phyloP scores from a whole-genome alignment of 2,113 vertebrate genomes.

The Gopherus flavomarginatus region DNA sequence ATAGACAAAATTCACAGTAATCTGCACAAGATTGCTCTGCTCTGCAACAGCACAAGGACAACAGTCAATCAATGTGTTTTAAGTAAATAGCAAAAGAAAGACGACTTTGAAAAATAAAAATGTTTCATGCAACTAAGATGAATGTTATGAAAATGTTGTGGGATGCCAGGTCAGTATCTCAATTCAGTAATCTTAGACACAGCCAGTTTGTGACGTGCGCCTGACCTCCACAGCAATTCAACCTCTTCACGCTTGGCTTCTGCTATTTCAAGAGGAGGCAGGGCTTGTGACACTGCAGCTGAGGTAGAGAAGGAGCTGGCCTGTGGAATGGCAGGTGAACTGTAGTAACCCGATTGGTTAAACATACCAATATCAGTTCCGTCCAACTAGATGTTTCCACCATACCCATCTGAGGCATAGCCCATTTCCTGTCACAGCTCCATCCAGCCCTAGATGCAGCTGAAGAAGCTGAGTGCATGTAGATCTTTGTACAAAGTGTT shows the following conservation, averaged over 20 bases:
- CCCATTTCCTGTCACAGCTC: neutral
- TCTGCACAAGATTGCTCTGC: neutral
- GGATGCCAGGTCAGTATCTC: neutral
- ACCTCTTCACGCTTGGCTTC: neutral
- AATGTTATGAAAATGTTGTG: neutral
- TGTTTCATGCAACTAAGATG: neutral
- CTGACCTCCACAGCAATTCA: constrained; percentile 29
- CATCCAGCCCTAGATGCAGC: neutral
- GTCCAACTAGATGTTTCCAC: neutral
- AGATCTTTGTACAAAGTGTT: neutral
- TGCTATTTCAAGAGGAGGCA: constrained; percentile 12
- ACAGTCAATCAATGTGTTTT: neutral
- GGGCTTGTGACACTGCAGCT: neutral
- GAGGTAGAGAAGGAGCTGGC: neutral
- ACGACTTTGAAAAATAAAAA: neutral
- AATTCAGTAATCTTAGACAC: neutral
- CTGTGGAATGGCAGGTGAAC: neutral
- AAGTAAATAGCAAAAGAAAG: neutral
- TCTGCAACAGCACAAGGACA: neutral
- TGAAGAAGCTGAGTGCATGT: neutral
- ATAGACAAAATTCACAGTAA: neutral
- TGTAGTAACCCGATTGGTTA: neutral
- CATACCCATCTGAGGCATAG: neutral
- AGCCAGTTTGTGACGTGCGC: neutral
- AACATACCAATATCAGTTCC: neutral